These are phyloP conservation scores for Abramis brama DNA, from an alignment of 2,113 vertebrate genomes.

Conservation along the genomic window DNA sequence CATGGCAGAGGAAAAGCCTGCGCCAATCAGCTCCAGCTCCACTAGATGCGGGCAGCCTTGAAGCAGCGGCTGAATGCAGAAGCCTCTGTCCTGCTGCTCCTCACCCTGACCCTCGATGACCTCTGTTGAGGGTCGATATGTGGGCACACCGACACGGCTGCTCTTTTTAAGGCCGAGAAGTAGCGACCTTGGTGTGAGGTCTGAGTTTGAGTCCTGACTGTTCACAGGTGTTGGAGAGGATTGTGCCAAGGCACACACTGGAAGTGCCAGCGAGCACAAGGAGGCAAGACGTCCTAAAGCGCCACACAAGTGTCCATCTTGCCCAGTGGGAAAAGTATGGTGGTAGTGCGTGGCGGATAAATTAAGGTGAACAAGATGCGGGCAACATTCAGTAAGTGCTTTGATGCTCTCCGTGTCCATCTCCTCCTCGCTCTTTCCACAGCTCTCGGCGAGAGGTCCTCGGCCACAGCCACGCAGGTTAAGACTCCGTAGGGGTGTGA, in stretches of 20 bases:
- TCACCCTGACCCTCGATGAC: slow-evolving; percentile 61
- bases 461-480: slow-evolving; percentile 92
- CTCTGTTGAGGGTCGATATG: slow-evolving; percentile 65
- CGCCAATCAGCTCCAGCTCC: slow-evolving; percentile 89
- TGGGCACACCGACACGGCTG: slow-evolving; percentile 84
- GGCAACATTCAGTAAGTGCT: slow-evolving; percentile 80
- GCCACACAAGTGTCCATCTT: slow-evolving; percentile 83
- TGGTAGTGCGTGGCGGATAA: slow-evolving; percentile 94
- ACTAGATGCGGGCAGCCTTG: slow-evolving; percentile 81
- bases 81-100: slow-evolving; percentile 70
- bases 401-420: slow-evolving; percentile 83
- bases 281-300: slow-evolving; percentile 80
- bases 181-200: slow-evolving; percentile 59
- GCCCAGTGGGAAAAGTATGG: slow-evolving; percentile 71
- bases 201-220: slow-evolving; percentile 36
- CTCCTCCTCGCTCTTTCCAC: slow-evolving; percentile 85
- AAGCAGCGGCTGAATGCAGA: slow-evolving; percentile 81
- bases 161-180: slow-evolving; percentile 84
- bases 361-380: slow-evolving; percentile 86
- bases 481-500: slow-evolving; percentile 82
- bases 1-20: slow-evolving; percentile 90
- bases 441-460: slow-evolving; percentile 80
- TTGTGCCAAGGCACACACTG: slow-evolving; percentile 86
- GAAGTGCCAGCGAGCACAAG: slow-evolving; percentile 86
- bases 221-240: slow-evolving; percentile 65